Conservation (phyloP, 2,888 invertebrate genomes). For the Strigamia transsilvanica region DNA sequence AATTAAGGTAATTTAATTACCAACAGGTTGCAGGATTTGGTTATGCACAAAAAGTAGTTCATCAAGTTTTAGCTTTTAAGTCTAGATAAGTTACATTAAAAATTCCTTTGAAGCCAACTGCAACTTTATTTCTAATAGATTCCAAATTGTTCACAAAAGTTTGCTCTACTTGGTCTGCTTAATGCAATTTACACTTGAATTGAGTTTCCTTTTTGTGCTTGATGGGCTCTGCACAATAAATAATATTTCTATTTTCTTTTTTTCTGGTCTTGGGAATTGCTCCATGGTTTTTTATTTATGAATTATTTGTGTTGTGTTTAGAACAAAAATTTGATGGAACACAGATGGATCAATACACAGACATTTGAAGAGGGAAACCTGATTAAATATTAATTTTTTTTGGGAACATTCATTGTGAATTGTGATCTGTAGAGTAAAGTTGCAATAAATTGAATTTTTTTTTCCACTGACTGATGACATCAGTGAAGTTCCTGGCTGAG, state of each 20-base stretch:
- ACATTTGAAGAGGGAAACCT: not conserved
- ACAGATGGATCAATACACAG: slow-evolving; percentile 7
- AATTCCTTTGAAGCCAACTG: slow-evolving; percentile 5
- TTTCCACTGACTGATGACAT: not conserved
- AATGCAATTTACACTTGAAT: slow-evolving; percentile 3
- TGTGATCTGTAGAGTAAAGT: slow-evolving; percentile 15
- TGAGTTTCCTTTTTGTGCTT: not conserved
- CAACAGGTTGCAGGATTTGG: slow-evolving; percentile 4
- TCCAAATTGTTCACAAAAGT: not conserved
- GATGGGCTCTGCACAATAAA: slow-evolving; percentile 5
- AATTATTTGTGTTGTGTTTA: slow-evolving; percentile 23
- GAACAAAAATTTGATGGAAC: slow-evolving; percentile 9
- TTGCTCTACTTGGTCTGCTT: not conserved
- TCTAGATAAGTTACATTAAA: not conserved
- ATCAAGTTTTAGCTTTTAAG: slow-evolving; percentile 15
- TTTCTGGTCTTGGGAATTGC: not conserved
- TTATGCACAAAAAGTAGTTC: not conserved
- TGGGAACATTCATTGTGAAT: not conserved
- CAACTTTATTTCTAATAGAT: not conserved
- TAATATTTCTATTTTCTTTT: not conserved
- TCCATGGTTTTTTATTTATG: slow-evolving; percentile 2
- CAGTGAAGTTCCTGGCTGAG: not conserved
- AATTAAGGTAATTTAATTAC: slow-evolving; percentile 45
- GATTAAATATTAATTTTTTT: slow-evolving; percentile 40
- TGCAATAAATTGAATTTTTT: slow-evolving; percentile 37